Evolutionary conservation across 2,888 invertebrate genomes (phyloP), one percentile per base, ranked within the genome.

Genomic region (Myathropa florea): DNA sequence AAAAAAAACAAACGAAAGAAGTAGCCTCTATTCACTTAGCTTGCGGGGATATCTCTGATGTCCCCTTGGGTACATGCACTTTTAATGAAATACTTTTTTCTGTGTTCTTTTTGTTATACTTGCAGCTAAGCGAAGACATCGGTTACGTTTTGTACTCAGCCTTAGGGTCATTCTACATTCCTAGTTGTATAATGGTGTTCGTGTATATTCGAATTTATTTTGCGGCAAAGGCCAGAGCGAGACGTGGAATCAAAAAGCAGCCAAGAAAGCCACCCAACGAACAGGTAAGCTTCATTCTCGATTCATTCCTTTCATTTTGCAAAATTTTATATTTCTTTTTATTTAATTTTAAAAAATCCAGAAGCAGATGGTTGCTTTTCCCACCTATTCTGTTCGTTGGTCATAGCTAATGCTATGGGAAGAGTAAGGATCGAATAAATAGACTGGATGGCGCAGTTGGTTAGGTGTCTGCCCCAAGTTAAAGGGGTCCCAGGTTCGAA

Each of bases 131-230:
- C 90, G 97, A 97, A 91, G 98, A 99, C 94, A 96, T 98, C 91
- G 98, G 99, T 88, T 99, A 99, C 94, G 99, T 99, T 91, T 94
- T 99, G 83, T 99, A 99, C 94, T 99, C 99, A 23, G 98, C 99
- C 23, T 95, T 98, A 90, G 99, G 99, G 90, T 99, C 99, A 91
- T 99, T 99, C 95, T 99, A 98, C 95, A 98, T 99, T 93, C 99
- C 99, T 87, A 98, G 98, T 91, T 97, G 98, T 93, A 98, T 99
- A 93, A 99, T 99, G 99, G 98, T 99, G 91, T 98, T 99, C 94
- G 99, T 99, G 88, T 99, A 99, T 94, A 98, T 98, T 93, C 96
- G 98, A 93, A 99, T 99, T 94, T 99, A 98, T 94, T 97, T 96
- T 93, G 98, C 98, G 55, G 98, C 99, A 68, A 97, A 98, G 92